phyloP scores from a whole-genome alignment of 2,888 invertebrate species.

The Fragum whitleyi region DNA sequence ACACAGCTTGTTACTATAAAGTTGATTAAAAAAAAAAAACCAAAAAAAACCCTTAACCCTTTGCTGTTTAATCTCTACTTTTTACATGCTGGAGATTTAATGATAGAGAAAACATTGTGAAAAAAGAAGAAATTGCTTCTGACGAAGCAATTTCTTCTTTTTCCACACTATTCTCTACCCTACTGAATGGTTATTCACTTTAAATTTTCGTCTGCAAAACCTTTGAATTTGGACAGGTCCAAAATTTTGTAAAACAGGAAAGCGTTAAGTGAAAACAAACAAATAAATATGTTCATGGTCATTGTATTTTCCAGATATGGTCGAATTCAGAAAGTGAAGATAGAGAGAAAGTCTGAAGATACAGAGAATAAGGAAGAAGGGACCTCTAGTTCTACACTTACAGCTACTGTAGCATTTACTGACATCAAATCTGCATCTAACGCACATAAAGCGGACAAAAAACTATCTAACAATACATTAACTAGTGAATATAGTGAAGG shows the following conservation, averaged over 20 bases:
- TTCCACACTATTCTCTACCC: too few relatives aligned
- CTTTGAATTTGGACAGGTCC: too few relatives aligned
- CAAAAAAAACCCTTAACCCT: too few relatives aligned
- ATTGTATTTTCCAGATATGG: constrained; percentile 91
- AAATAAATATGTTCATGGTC: background rate
- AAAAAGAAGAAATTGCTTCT: constrained; percentile 4
- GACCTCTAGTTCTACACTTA: constrained; percentile 51
- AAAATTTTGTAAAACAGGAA: too few relatives aligned
- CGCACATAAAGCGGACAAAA: constrained; percentile 95
- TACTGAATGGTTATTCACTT: too few relatives aligned
- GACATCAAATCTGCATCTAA: constrained; percentile 98
- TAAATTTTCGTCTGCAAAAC: too few relatives aligned
- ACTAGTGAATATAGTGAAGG: constrained; percentile 96
- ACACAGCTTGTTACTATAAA: too few relatives aligned
- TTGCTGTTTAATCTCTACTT: too few relatives aligned
- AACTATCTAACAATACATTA: constrained; percentile 90
- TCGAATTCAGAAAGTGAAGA: constrained; percentile 98
- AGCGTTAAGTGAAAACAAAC: background rate
- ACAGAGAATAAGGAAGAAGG: constrained; percentile 66
- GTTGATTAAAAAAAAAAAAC: too few relatives aligned
- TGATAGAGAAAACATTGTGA: too few relatives aligned
- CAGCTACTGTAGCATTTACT: constrained; percentile 89
- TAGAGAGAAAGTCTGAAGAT: constrained; percentile 88
- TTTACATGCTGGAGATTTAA: too few relatives aligned
- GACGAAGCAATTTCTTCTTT: too few relatives aligned